Conservation (phyloP, 2,797 vertebrate species). For the Melanotaenia nigrans region DNA sequence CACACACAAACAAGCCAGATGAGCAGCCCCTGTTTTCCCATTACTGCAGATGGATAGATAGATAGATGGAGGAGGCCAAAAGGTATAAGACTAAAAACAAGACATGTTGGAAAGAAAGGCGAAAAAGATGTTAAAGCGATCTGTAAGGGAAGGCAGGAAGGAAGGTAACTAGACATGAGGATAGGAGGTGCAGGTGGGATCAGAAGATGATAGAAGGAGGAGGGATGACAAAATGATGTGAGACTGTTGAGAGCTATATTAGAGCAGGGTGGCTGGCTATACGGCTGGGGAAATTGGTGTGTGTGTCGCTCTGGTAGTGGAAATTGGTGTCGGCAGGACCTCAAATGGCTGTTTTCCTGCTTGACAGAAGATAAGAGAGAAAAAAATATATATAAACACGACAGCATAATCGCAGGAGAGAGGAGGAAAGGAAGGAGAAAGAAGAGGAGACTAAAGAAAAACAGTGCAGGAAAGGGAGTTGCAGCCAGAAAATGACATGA, state of each 20-base stretch:
- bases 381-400: slow-evolving; percentile 56
- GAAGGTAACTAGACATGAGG: slow-evolving; percentile 8
- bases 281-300: slow-evolving; percentile 49
- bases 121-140: slow-evolving; percentile 5
- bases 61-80: slow-evolving; percentile 11
- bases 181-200: slow-evolving; percentile 31
- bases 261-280: slow-evolving; percentile 61
- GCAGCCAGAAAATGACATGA: slow-evolving; percentile 4
- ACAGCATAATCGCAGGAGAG: slow-evolving; percentile 47
- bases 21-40: slow-evolving; percentile 68
- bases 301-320: slow-evolving; percentile 42
- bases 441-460: slow-evolving; percentile 9
- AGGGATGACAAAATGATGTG: slow-evolving; percentile 66
- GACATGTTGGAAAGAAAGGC: slow-evolving; percentile 3
- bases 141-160: slow-evolving; percentile 16
- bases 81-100: slow-evolving; percentile 20
- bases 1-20: slow-evolving; percentile 47
- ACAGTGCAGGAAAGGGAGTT: not conserved
- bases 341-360: slow-evolving; percentile 79
- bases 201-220: slow-evolving; percentile 52
- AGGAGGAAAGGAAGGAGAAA: slow-evolving; percentile 15
- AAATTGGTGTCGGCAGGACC: slow-evolving; percentile 79
- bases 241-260: slow-evolving; percentile 75
- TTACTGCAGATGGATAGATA: slow-evolving; percentile 67
- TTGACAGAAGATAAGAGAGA: slow-evolving; percentile 74